Evolutionary conservation across 2,888 invertebrate species (phyloP), one percentile per base, ranked within the genome.

Genomic region (Drosophila leonis): DNA sequence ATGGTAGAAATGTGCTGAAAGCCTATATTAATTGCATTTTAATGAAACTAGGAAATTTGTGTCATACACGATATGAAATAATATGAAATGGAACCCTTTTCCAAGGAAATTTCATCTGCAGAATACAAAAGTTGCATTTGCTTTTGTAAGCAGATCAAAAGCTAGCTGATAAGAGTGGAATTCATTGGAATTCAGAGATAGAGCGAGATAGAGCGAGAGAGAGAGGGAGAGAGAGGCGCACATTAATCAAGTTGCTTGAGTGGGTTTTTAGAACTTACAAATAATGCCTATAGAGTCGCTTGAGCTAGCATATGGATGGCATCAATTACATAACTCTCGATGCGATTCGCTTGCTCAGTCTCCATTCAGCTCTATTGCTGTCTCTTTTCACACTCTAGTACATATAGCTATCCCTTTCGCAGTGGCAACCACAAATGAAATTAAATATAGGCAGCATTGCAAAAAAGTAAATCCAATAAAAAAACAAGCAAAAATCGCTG

Each of bases 1-100:
- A 54, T 42, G 35, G 41, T 80, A 75, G 67, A 72, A 83, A 80
- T 65, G 84, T 88, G 84, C 87, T 88, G 84, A 85, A 85, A 85
- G 83, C 72, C 88, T 71, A 75, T 86, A 85, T 85, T 85, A 88
- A 85, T 85, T 88, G 89, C 87, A 79, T 85, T 85, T 85, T 85
- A 85, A 85, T 85, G 84, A 85, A 86, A 77, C 79, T 68, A 71
- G 74, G 41, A 73, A 62, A 61, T 59, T 41, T 46, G 27, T 59
- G 61, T 62, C 48, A 31, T 15, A 66, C 65, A 68, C 51, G 56
- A 51, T 61, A 31, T 20, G 46, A 56, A 24, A 56, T 41, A 37
- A 42, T 29, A 57, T 15, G 59, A 49, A 59, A 49, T 51, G 48
- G 8, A 70, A 79, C 72, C 86, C 70, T 66, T 72, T 71, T 37